Evolutionary conservation across 92 coral and sea anemone species (phyloP), one percentile per base, ranked within the genome.

Genomic region (Desmophyllum pertusum): DNA sequence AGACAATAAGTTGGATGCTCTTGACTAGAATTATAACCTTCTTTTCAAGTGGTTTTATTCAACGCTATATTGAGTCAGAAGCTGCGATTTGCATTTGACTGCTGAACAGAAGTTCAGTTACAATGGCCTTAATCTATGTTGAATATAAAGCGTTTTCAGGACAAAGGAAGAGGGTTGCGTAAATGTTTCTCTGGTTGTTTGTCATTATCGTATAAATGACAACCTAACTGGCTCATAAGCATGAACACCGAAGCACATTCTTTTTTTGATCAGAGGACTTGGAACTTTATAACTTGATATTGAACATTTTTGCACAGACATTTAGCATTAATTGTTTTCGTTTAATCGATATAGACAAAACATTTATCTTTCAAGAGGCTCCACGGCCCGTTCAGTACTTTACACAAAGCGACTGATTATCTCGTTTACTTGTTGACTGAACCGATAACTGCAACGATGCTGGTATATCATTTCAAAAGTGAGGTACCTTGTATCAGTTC

Each of bases 21-120:
- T 67, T 31, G 27, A 69, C 61, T 38, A 6, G 50, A 67, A 53
- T 82, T 72, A 38, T 81, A 70, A 73, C 71, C 21, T 41, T 43
- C 38, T 59, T 62, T 10, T 72, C 71, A 53, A 72, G 77, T 82
- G 86, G 31, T 53, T 72, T 40, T 23, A 69, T 70, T 50, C 7
- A 64, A 42, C n/a, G 82, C 59, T 40, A 43, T 64, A 52, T 82
- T 72, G 85, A 52, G 18, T 62, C 6, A 41, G 66, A 59, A 82
- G 15, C 79, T 46, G 64, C 29, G 41, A 82, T 82, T 82, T 82
- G 79, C 79, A 82, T 71, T 57, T 82, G 78, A 71, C 86, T 82
- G 33, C 61, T n/a, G 10, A 73, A 73, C 79, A 70, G 69, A 69
- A 39, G 33, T 27, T 13, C 15, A 18, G 46, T 33, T 29, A 70